Conservation (phyloP, 2,888 invertebrate genomes). For the Monochamus alternatus region DNA sequence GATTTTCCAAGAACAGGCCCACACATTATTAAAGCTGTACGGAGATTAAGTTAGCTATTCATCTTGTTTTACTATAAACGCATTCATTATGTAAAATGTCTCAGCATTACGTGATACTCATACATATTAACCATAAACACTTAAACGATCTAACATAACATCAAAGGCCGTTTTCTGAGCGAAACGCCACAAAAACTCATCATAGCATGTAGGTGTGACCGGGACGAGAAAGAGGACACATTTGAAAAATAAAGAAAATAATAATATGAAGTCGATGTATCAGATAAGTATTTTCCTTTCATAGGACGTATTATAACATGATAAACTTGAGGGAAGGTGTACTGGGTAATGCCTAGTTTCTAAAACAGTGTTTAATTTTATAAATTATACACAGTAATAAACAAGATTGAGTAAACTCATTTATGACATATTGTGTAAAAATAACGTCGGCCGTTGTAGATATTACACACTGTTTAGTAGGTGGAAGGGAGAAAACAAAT, state of each 20-base stretch:
- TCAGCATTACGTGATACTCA: slow-evolving; percentile 49
- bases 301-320: no score
- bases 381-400: no score
- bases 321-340: no score
- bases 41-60: slow-evolving; percentile 25
- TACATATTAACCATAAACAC: slow-evolving; percentile 53
- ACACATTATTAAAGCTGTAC: slow-evolving; percentile 32
- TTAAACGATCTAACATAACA: slow-evolving; percentile 54
- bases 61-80: slow-evolving; percentile 32
- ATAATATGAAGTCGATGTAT: neutral
- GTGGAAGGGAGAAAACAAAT: no score
- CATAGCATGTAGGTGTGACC: slow-evolving; percentile 39
- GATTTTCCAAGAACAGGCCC: slow-evolving; percentile 16
- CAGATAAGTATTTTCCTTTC: no score
- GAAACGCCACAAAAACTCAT: slow-evolving; percentile 47
- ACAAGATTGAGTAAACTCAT: no score
- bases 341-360: no score
- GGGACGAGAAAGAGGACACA: neutral
- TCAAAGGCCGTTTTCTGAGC: slow-evolving; percentile 49
- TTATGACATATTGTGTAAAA: no score
- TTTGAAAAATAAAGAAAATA: neutral
- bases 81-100: slow-evolving; percentile 35
- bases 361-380: no score
- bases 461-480: no score
- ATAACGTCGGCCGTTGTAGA: no score